Evolutionary conservation across 1,140 invertebrate species (phyloP).

Genomic region (Leptinotarsa texana): DNA sequence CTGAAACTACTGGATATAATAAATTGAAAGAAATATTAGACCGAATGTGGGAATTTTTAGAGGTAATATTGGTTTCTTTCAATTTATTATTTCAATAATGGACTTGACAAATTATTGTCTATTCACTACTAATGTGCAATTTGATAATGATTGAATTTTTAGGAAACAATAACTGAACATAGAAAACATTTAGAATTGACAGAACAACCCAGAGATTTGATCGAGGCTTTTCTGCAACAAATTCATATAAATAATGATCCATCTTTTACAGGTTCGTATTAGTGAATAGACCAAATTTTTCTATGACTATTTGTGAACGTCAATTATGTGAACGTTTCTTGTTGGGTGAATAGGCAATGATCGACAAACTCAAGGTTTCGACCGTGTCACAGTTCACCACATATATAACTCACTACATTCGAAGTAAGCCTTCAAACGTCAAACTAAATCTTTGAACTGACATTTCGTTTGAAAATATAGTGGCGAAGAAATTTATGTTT

Average conservation of each 20-base stretch:
- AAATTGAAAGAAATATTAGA: constrained; percentile 60
- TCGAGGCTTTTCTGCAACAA: constrained; percentile 46
- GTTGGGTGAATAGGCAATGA: too few species aligned
- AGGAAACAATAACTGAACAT: constrained; percentile 48
- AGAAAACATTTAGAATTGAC: constrained; percentile 31
- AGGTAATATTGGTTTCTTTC: constrained; percentile 30
- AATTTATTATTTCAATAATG: neutral
- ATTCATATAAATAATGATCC: constrained; percentile 41
- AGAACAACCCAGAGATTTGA: constrained; percentile 42
- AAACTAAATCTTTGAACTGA: too few species aligned
- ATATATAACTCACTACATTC: too few species aligned
- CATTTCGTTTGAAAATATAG: too few species aligned
- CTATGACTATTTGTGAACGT: too few species aligned
- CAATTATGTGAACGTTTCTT: too few species aligned
- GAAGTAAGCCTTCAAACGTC: too few species aligned
- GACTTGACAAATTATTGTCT: too few species aligned
- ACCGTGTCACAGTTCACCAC: neutral
- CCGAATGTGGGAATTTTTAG: constrained; percentile 37
- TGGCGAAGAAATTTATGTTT: too few species aligned
- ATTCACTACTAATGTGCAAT: too few species aligned
- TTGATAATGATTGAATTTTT: constrained; percentile 17
- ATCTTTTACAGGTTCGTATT: constrained; percentile 55
- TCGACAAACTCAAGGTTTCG: too few species aligned
- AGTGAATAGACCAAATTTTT: too few species aligned
- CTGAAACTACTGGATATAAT: constrained; percentile 69